Conservation (phyloP, 2,113 vertebrate species). For the Oceanites oceanicus region DNA sequence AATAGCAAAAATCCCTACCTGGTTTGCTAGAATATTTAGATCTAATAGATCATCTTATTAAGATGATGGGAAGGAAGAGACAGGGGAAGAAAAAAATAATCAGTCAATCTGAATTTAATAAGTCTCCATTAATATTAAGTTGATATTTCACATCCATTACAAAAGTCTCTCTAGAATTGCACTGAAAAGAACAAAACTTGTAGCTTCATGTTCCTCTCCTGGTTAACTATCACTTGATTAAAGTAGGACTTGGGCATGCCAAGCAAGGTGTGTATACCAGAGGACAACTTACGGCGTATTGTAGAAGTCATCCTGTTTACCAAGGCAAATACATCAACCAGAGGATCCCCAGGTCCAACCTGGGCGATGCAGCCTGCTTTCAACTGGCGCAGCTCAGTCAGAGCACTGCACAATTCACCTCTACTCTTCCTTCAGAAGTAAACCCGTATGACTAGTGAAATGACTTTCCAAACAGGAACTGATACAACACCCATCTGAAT, state of each 20-base stretch:
- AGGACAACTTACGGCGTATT: not conserved
- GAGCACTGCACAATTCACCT: not conserved
- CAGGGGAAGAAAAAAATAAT: not conserved
- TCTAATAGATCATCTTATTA: not conserved
- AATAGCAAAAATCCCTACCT: not conserved
- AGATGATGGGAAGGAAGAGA: not conserved
- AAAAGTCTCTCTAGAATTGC: not conserved
- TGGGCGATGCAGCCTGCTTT: not conserved
- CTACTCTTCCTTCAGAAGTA: not conserved
- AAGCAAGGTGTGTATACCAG: not conserved
- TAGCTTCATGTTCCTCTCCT: not conserved
- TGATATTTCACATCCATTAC: not conserved
- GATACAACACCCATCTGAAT: not conserved
- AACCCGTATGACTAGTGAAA: not conserved
- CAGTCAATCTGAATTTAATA: not conserved
- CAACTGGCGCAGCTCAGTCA: not conserved
- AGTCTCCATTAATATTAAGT: not conserved
- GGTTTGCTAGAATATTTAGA: not conserved
- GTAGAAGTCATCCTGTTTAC: not conserved
- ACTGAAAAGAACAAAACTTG: not conserved
- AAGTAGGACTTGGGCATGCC: not conserved
- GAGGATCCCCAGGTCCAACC: not conserved
- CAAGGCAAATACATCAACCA: not conserved
- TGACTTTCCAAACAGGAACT: not conserved
- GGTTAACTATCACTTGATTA: not conserved